These are phyloP conservation scores for Sciurus carolinensis DNA, from an alignment of 2,797 vertebrate species.

Conservation along the genomic window DNA sequence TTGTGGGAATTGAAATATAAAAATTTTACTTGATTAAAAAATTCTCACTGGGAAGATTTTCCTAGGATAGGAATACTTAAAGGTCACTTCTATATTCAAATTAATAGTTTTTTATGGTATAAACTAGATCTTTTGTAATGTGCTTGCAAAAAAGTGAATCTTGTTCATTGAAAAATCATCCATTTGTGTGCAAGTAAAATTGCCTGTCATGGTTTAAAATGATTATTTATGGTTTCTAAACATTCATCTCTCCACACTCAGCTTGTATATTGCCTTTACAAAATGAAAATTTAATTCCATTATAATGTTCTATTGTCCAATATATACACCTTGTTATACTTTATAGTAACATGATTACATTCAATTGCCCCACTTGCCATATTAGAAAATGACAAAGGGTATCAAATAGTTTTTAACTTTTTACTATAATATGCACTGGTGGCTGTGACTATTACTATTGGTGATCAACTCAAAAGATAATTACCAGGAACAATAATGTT, in stretches of 20 bases:
- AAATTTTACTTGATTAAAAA: slow-evolving; percentile 37
- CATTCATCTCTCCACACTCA: slow-evolving; percentile 34
- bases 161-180: slow-evolving; percentile 65
- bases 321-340: slow-evolving; percentile 12
- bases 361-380: slow-evolving; percentile 57
- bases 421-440: slow-evolving; percentile 50
- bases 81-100: slow-evolving; percentile 60
- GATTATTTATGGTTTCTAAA: slow-evolving; percentile 80
- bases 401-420: slow-evolving; percentile 60
- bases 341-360: slow-evolving; percentile 59
- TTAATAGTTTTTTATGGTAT: slow-evolving; percentile 57
- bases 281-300: slow-evolving; percentile 66
- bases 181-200: slow-evolving; percentile 77
- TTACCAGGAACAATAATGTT: background rate
- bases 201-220: slow-evolving; percentile 70
- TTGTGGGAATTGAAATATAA: slow-evolving; percentile 6
- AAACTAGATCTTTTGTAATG: slow-evolving; percentile 65
- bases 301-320: slow-evolving; percentile 49
- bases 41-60: slow-evolving; percentile 63
- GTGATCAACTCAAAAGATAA: slow-evolving; percentile 64
- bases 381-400: slow-evolving; percentile 69
- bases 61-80: background rate
- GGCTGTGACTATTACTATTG: slow-evolving; percentile 44
- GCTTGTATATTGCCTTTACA: slow-evolving; percentile 64
- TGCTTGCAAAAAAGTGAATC: slow-evolving; percentile 64